Base-by-base conservation (phyloP, 2,797 vertebrate species). In the Amazona finschi region DNA sequence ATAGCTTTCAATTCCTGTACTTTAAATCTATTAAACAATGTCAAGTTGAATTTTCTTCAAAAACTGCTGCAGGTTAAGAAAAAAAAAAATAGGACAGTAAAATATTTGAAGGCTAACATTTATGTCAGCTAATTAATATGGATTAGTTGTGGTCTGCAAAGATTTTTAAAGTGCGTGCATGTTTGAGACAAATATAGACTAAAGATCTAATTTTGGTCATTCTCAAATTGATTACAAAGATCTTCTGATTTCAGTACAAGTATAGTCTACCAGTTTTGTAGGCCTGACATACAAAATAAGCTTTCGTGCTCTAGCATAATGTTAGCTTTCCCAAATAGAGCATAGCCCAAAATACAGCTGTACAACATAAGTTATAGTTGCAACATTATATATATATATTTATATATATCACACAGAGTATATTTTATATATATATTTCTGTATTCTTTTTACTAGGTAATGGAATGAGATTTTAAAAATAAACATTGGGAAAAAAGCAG, bases 21-120 rank as follows among this genome's bases (percentile, higher is more conserved):
- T 97, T 97, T 95, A 97, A 97, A 96, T 97, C 91, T 96, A 96
- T 97, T 97, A 97, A 97, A 95, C 92, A 96, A 96, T 95, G 93
- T 97, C 95, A 96, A 92, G 82, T 92, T 95, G 85, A 95, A 97
- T 97, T 97, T 96, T 66, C 92, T 93, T 97, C 93, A 96, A 95
- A 95, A 93, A 96, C 57, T 95, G 95, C 95, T 97, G 84, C 88
- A 96, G 96, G 93, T 97, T 97, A 97, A 87, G 79, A 89, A 94
- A 88, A 92, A 73, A 95, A 95, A 92, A 97, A 96, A 94, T 83
- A 95, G 89, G 92, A 92, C 89, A 96, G 61, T 49, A 78, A 71
- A 90, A 82, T 97, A 93, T 96, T 96, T 94, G 91, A 96, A 91
- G 71, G 87, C 87, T 90, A 94, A 89, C 94, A 96, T 97, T 97